phyloP scores from a whole-genome alignment of 1,140 invertebrate species.

The Cydia fagiglandana region DNA sequence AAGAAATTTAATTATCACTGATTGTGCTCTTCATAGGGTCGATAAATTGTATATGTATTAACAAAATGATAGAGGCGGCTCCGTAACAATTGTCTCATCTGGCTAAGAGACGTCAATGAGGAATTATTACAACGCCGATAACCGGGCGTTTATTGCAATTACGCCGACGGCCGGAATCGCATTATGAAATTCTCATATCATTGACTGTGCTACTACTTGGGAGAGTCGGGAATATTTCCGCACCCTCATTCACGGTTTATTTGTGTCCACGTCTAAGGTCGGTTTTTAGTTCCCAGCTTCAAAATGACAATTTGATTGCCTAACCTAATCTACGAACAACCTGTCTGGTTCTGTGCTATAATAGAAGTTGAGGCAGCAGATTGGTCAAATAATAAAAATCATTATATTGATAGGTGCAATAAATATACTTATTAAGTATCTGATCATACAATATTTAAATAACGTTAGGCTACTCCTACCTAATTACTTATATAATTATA shows the following conservation, averaged over 20 bases:
- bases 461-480: background rate
- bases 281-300: no score
- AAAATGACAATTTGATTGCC: no score
- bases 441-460: background rate
- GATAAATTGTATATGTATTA: background rate
- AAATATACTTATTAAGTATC: background rate
- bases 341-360: no score
- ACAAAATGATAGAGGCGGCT: background rate
- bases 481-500: no score
- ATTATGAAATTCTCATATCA: background rate
- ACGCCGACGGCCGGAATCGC: background rate
- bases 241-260: background rate
- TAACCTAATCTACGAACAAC: no score
- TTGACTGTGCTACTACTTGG: background rate
- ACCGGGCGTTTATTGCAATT: constrained; percentile 22
- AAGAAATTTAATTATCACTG: constrained; percentile 5
- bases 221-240: background rate
- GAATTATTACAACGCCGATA: constrained; percentile 19
- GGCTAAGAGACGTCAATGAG: constrained; percentile 17
- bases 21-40: background rate
- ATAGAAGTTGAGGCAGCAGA: no score
- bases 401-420: no score
- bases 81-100: constrained; percentile 4
- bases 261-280: no score
- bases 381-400: no score